phyloP scores from a whole-genome alignment of 2,888 invertebrate genomes.

The Tanaodytes sp. region DNA sequence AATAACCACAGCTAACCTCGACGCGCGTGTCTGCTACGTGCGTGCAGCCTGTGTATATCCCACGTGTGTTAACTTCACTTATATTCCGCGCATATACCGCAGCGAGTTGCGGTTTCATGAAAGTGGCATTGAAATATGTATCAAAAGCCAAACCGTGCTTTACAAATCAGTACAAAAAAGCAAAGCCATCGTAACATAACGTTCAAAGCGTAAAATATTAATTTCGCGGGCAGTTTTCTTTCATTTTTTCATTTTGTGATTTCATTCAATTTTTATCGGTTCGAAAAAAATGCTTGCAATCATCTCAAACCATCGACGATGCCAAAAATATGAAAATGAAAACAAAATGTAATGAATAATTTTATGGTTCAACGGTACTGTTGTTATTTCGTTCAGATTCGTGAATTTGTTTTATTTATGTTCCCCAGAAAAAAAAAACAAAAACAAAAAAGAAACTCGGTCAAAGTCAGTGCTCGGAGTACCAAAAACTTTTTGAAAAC shows the following conservation, averaged over 20 bases:
- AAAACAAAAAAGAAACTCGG: slow-evolving; percentile 50
- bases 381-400: too few relatives aligned
- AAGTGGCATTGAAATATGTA: slow-evolving; percentile 55
- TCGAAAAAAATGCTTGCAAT: too few relatives aligned
- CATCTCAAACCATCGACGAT: too few relatives aligned
- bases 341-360: too few relatives aligned
- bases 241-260: slow-evolving; percentile 15
- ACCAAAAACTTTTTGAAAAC: slow-evolving; percentile 65
- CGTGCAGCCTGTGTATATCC: slow-evolving; percentile 53
- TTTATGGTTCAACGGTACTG: too few relatives aligned
- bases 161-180: slow-evolving; percentile 44
- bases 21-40: slow-evolving; percentile 59
- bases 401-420: too few relatives aligned
- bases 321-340: too few relatives aligned
- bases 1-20: slow-evolving; percentile 70
- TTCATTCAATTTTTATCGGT: too few relatives aligned
- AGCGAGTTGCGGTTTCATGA: slow-evolving; percentile 54
- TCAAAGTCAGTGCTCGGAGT: slow-evolving; percentile 43
- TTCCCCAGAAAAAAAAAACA: too few relatives aligned
- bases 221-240: slow-evolving; percentile 4
- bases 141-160: slow-evolving; percentile 48
- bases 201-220: too few relatives aligned
- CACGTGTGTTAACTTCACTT: slow-evolving; percentile 69
- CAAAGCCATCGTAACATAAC: too few relatives aligned
- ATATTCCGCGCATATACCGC: slow-evolving; percentile 65